Conservation (phyloP, 2,888 invertebrate genomes). For the Eupithecia abbreviata region DNA sequence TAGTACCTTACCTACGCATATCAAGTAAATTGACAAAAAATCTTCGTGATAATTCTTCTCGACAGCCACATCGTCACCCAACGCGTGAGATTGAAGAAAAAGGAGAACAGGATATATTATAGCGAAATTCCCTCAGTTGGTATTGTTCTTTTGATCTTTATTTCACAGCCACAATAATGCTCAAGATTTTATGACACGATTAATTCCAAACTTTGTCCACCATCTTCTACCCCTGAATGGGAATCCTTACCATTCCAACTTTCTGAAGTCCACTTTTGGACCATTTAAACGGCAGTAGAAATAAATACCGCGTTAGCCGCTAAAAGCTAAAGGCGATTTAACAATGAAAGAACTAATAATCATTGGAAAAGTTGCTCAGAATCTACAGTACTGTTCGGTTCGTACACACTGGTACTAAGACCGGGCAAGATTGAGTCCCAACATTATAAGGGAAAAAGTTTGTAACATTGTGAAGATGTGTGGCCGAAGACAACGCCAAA, state of each 20-base stretch:
- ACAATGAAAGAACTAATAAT: conserved; percentile 23
- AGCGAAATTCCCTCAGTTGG: background rate
- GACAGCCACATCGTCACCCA: background rate
- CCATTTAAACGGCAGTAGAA: conserved; percentile 29
- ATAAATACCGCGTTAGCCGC: conserved; percentile 35
- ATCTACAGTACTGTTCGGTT: conserved; percentile 24
- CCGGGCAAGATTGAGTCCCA: background rate
- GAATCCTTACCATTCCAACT: conserved; percentile 23
- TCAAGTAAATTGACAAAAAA: background rate
- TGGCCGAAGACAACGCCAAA: too few relatives aligned
- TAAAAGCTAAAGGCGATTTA: conserved; percentile 38
- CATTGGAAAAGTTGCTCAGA: conserved; percentile 19
- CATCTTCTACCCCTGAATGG: background rate
- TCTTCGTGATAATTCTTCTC: background rate
- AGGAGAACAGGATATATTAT: background rate
- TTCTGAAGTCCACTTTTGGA: conserved; percentile 15
- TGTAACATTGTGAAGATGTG: too few relatives aligned
- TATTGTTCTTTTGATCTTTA: background rate
- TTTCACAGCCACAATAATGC: background rate
- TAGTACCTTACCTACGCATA: too few relatives aligned
- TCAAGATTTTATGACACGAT: background rate
- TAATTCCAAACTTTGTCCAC: conserved; percentile 3
- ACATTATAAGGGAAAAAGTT: too few relatives aligned
- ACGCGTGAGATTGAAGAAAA: background rate
- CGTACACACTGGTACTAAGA: conserved; percentile 5